Evolutionary conservation across 2,113 vertebrate genomes (phyloP).

Genomic region (Meriones unguiculatus): DNA sequence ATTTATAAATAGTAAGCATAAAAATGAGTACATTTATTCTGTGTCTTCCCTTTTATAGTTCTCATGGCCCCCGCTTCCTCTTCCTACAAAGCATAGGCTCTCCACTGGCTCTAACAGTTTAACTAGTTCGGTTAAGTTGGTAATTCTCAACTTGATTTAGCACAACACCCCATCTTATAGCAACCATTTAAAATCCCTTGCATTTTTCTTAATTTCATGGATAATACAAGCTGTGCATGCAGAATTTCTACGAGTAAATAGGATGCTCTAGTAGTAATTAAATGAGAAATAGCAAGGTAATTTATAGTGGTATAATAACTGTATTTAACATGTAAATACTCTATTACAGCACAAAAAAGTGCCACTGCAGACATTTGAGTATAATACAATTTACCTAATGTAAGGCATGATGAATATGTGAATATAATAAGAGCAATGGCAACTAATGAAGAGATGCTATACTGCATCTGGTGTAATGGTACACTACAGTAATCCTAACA

Average conservation of each 20-base stretch:
- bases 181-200: background rate
- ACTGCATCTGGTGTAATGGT: background rate
- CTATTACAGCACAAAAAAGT: background rate
- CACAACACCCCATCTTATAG: background rate
- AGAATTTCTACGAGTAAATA: background rate
- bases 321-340: slow-evolving; percentile 1
- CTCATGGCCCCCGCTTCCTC: background rate
- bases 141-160: background rate
- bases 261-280: background rate
- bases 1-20: slow-evolving; percentile 53
- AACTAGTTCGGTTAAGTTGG: background rate
- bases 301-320: background rate
- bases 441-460: background rate
- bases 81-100: background rate
- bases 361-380: background rate
- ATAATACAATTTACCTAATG: background rate
- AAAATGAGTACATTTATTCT: background rate
- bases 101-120: background rate
- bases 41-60: no score
- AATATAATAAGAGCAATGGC: background rate
- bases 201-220: slow-evolving; percentile 22
- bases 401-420: background rate
- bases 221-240: background rate
- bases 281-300: background rate
- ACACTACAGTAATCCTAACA: background rate